Base-by-base conservation (phyloP, 1,140 invertebrate species). In the Leptinotarsa undecemlineata region DNA sequence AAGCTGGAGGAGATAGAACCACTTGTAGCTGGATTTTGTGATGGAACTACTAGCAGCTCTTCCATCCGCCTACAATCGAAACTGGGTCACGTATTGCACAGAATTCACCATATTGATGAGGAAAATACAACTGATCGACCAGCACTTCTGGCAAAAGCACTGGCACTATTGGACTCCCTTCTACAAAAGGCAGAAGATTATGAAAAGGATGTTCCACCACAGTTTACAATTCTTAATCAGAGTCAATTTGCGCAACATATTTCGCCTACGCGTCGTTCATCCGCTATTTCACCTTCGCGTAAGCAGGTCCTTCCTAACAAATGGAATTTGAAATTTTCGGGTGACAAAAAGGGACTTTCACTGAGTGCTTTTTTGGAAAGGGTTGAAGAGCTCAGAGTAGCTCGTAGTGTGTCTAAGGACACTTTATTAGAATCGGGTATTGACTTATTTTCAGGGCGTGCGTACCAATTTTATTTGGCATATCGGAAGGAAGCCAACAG, bases 381-480 rank as follows among this genome's bases (percentile, higher is more conserved):
- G 4, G 74, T 84, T 33, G 64, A 76, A 8, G 82, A 84, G 64
- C 77, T 82, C 72, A 42, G 73, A 48, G 13, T 19, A 14, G 76
- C 79, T 15, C 70, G 74, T 48, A 74, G 76, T 68, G 78, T 82
- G 4, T 15, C 74, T 19, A 23, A 73, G 14, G 48, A 51, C 6
- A 79, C 78, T 68, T 19, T 81, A 13, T 61, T 81, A 6, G 73
- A 74, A 4, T 77, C 74, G 61, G 78, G 75, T 13, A 77, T 78
- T 14, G 80, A 83, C 47, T 79, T 84, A 51, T 83, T 83, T 67
- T 67, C 60, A 15, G 72, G 72, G 75, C 78, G 79, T 72, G 82
- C 83, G 20, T 63, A 82, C 3, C 77, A 81, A 42, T 83, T 81
- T 81, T 83, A 73, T 64, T 48, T 79, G 14, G 74, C 72, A 19